Evolutionary conservation across 92 coral and sea anemone genomes (phyloP).

Genomic region (Meandrina meandrites): DNA sequence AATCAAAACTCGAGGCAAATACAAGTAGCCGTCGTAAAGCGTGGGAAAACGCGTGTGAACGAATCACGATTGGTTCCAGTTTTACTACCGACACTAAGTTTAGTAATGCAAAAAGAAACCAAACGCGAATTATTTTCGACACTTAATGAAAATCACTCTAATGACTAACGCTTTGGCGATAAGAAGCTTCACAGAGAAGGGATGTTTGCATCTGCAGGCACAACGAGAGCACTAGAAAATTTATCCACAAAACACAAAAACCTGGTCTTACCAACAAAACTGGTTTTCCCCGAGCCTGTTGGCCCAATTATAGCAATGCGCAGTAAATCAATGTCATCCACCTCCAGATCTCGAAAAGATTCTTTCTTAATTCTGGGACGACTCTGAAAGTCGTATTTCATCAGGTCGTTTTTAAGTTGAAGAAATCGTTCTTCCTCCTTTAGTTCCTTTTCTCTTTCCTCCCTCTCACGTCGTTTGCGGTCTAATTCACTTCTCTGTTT

Average conservation of each 20-base stretch:
- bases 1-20: too few species aligned
- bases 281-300: constrained; percentile 86
- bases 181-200: too few species aligned
- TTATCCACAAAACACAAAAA: background rate
- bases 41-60: too few species aligned
- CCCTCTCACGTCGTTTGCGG: constrained; percentile 29
- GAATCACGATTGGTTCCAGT: too few species aligned
- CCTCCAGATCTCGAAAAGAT: constrained; percentile 51
- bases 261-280: constrained; percentile 76
- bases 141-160: background rate
- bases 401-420: constrained; percentile 42
- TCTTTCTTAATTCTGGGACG: constrained; percentile 40
- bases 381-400: constrained; percentile 66
- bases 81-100: too few species aligned
- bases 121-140: too few species aligned
- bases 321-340: constrained; percentile 61
- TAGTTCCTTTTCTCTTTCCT: constrained; percentile 42
- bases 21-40: too few species aligned
- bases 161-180: too few species aligned
- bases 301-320: constrained; percentile 84
- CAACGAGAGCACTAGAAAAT: too few species aligned
- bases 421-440: constrained; percentile 30
- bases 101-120: too few species aligned
- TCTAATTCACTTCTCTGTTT: constrained; percentile 18
- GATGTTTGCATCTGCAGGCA: too few species aligned